Evolutionary conservation across 2,113 vertebrate species (phyloP), one percentile per base, ranked within the genome.

Genomic region (Zosterops pallidus): DNA sequence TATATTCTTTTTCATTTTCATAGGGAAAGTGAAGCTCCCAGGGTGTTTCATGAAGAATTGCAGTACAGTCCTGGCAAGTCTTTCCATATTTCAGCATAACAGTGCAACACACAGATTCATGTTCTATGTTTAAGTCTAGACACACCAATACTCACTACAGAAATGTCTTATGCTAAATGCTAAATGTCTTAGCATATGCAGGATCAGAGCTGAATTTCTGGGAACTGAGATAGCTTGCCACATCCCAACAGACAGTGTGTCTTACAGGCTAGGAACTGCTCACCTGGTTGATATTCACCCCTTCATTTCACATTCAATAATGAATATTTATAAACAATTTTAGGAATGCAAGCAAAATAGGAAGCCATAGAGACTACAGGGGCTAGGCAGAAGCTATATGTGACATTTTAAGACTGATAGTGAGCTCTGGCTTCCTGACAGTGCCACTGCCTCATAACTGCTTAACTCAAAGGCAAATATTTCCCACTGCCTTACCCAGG

Each of bases 261-360:
- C 62, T 83, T 65, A 56, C 42, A 60, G 39, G 28, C 65, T 46
- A 41, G 53, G 53, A 93, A 37, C 70, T 71, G 28, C 11, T 64
- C 53, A 90, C 49, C 74, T 62, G 67, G 84, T 14, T 90, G 62
- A 81, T 35, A 69, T 4, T 86, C 67, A 79, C 5, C 59, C 42
- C 44, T 56, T 72, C 42, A 52, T 81, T 88, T 81, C 35, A 39
- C n/a, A 85, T 24, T n/a, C 49, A 71, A 4, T 56, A 91, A 86
- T 53, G 24, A 92, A n/a, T 89, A 89, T 92, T 70, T 82, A 89
- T 69, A 60, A 81, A 94, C n/a, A 63, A 63, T 55, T 91, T 57
- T 37, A 74, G 39, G 78, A 83, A 76, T 39, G 28, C 39, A 83
- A 96, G 39, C 52, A 74, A 86, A 89, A 67, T 6, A 67, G 12